Evolutionary conservation across 2,888 invertebrate genomes (phyloP).

Genomic region (Andrena bicolor): DNA sequence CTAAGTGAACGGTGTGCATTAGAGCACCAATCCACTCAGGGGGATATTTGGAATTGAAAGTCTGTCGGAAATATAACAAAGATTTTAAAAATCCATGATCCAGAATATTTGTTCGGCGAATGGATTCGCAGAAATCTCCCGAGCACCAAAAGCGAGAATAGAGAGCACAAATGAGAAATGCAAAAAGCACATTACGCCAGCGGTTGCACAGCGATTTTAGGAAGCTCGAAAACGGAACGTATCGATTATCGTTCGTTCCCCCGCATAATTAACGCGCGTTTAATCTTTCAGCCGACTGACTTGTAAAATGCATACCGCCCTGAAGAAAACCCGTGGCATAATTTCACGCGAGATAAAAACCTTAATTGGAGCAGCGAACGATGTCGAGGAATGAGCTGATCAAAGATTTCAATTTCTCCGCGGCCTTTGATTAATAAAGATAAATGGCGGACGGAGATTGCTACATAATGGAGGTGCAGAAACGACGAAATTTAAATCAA

Average conservation of each 20-base stretch:
- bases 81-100: background rate
- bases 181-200: background rate
- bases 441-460: background rate
- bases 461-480: background rate
- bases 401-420: no score
- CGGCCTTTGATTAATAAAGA: background rate
- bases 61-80: background rate
- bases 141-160: background rate
- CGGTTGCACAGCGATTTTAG: background rate
- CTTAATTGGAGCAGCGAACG: background rate
- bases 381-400: background rate
- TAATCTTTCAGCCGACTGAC: background rate
- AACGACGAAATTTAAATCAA: background rate
- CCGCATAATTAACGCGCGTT: background rate
- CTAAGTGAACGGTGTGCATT: no score
- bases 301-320: background rate
- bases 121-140: background rate
- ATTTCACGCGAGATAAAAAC: background rate
- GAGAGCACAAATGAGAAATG: background rate
- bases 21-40: no score
- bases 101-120: background rate
- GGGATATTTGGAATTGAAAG: background rate
- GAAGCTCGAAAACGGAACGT: background rate
- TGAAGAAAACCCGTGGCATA: background rate
- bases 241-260: background rate